Conservation (phyloP, 2,797 vertebrate species). For the Poeciliopsis infans region DNA sequence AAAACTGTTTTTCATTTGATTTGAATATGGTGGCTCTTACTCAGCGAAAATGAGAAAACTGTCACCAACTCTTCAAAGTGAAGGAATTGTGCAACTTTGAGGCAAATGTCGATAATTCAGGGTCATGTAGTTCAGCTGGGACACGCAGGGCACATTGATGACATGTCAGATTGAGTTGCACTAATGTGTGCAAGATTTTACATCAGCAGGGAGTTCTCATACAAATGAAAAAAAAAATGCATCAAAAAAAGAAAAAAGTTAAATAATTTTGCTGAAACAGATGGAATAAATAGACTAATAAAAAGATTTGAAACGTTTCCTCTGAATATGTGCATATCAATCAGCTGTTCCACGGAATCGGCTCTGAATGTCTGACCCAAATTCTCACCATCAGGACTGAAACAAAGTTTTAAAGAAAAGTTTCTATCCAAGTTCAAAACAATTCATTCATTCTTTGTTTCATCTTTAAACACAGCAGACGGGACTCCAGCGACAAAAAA, state of each 20-base stretch:
- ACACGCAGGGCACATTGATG: slow-evolving; percentile 21
- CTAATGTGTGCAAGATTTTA: slow-evolving; percentile 63
- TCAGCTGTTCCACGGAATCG: not conserved
- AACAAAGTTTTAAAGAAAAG: not conserved
- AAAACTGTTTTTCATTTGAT: not conserved
- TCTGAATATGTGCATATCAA: not conserved
- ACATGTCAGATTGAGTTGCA: slow-evolving; percentile 40
- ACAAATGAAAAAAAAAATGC: slow-evolving; percentile 32
- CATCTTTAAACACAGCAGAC: not conserved
- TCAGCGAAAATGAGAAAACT: slow-evolving; percentile 42
- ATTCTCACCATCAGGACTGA: not conserved
- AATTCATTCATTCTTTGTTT: not conserved
- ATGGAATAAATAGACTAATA: not conserved
- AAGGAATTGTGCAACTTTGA: slow-evolving; percentile 28
- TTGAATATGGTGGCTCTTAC: slow-evolving; percentile 38
- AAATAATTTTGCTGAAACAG: not conserved
- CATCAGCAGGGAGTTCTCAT: slow-evolving; percentile 32
- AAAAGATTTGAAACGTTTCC: not conserved
- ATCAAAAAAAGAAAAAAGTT: slow-evolving; percentile 20
- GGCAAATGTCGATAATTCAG: slow-evolving; percentile 37
- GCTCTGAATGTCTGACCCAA: not conserved
- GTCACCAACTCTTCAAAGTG: slow-evolving; percentile 46
- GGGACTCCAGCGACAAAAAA: not conserved
- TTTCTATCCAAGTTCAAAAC: not conserved
- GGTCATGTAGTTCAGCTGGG: slow-evolving; percentile 41